Base-by-base conservation (phyloP, 2,113 vertebrate genomes). In the Salvelinus alpinus region DNA sequence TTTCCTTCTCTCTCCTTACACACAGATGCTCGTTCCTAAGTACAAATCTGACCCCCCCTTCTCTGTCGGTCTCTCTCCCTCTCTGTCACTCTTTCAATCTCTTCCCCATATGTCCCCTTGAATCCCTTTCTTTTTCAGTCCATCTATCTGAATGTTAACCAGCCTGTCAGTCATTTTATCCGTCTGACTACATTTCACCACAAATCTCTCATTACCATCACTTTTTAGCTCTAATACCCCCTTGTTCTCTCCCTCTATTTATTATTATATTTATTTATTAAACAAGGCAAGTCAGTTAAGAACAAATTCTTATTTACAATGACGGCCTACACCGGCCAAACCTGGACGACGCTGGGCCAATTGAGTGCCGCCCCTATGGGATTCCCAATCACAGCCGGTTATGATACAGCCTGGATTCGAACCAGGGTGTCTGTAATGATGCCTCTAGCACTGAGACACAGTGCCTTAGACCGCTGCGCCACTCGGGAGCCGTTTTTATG, bases 201-300 rank as follows among this genome's bases (percentile, higher is more conserved):
- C 34, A 34, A 34, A 34, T 13, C 3, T 16, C 16, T 59, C 13
- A 4, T 34, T 34, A 8, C 34, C 54, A 14, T 59, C 54, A 88
- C 80, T 57, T 85, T 88, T 82, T 86, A 86, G 85, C 89, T 87
- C 90, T 82, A 85, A 8, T 34, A 34, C 34, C 34, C 34, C 34
- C 34, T 34, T 34, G 80, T 75, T 82, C 81, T 77, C 80, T 80
- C 75, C 64, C 86, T 87, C 86, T 85, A 68, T 7, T 34, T 34
- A 7, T 7, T 34, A 7, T 34, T 34, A 1, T 34, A 34, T 34
- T 1, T 34, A 1, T 7, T 1, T 34, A 34, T 8, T 34, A 6
- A 34, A 34, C 7, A 4, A 34, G 6, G 34, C 34, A 34, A 34
- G 34, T 34, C 34, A 34, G 34, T 34, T 34, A 34, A 34, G 34